These are phyloP conservation scores for Antedon mediterranea DNA, from an alignment of 53 echinoderm and acorn worm genomes.

Conservation along the genomic window DNA sequence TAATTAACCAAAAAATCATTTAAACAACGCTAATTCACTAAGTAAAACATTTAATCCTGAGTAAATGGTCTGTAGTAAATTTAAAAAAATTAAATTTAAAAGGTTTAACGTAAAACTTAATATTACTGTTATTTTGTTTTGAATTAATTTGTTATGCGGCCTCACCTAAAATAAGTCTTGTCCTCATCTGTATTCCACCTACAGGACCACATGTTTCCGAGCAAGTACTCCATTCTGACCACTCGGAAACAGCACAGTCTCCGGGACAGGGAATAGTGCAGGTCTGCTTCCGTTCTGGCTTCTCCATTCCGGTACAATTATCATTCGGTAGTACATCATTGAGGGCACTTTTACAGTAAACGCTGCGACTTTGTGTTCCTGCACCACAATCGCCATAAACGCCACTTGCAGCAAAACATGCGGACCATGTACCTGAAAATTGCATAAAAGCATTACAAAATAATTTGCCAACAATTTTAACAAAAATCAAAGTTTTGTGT, in stretches of 20 bases:
- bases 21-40: slow-evolving; percentile 50
- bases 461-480: no score
- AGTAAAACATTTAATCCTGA: slow-evolving; percentile 71
- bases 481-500: no score
- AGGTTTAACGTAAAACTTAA: no score
- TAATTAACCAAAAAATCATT: slow-evolving; percentile 31
- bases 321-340: slow-evolving; percentile 27
- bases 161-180: slow-evolving; percentile 65
- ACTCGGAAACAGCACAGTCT: slow-evolving; percentile 86
- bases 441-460: no score
- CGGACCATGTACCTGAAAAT: slow-evolving; percentile 65
- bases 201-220: slow-evolving; percentile 71
- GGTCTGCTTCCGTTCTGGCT: slow-evolving; percentile 25
- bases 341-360: slow-evolving; percentile 79
- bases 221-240: slow-evolving; percentile 69
- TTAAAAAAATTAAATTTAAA: no score
- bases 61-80: slow-evolving; percentile 68
- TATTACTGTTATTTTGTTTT: no score
- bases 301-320: slow-evolving; percentile 22
- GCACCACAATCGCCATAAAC: slow-evolving; percentile 43
- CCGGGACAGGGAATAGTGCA: slow-evolving; percentile 71
- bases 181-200: slow-evolving; percentile 57
- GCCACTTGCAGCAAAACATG: slow-evolving; percentile 42
- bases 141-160: no score
- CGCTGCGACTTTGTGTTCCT: slow-evolving; percentile 37